Base-by-base conservation (phyloP, 1,140 invertebrate species). In the Drosophila littoralis region DNA sequence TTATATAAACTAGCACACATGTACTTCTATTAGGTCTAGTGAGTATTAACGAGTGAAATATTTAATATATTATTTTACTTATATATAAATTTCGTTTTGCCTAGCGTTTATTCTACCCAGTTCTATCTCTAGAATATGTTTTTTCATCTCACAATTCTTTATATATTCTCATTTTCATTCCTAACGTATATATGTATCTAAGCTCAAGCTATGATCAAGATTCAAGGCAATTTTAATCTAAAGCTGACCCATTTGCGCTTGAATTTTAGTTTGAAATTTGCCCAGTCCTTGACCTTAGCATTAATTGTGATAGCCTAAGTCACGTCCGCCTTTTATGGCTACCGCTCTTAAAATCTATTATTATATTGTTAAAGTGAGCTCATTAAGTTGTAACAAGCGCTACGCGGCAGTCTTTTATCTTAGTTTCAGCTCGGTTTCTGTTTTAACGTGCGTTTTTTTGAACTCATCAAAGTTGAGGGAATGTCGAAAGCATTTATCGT, bases 221-320 rank as follows among this genome's bases (percentile, higher is more conserved):
- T 45, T 67, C 45, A 42, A 61, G 17, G 60, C 48, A 66, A 77
- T 66, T 66, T 64, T 66, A 54, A 76, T 77, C 74, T 73, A 64
- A 50, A 59, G 57, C 61, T 76, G 65, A 85, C 69, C 78, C 78
- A 84, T 85, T 84, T 84, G 64, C 64, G 77, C 48, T 51, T 64
- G 46, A 55, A 46, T 64, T 68, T 66, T 52, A 17, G 45, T 33
- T 52, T 38, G n/a, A 67, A 64, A 50, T 73, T 69, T 61, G 13
- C 43, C 43, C 65, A 83, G 80, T 83, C 80, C 80, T 83, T 83
- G 80, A 83, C 80, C 80, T 83, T 42, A 61, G 42, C 63, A 66
- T 52, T 36, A 46, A 66, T 77, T 61, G 68, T 35, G 57, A 50
- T 72, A 58, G 69, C 43, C 50, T 38, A 28, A 64, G 32, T 72